These are phyloP conservation scores for Caenorhabditis doughertyi DNA, from an alignment of 2,888 invertebrate genomes.

Conservation along the genomic window DNA sequence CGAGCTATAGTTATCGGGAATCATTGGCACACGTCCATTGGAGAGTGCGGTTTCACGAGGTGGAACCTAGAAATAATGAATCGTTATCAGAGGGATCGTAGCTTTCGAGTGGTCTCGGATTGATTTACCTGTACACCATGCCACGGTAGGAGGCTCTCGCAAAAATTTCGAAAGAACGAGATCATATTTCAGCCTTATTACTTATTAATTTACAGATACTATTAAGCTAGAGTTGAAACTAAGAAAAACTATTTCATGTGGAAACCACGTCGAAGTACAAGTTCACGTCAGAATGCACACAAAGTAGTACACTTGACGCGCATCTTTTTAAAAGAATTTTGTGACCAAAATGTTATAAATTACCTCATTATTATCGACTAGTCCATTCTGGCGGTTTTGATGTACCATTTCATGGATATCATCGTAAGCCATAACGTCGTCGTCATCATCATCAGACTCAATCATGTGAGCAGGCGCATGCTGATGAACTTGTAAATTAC, in stretches of 20 bases:
- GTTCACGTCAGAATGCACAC: conserved; percentile 6
- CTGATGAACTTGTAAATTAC: not conserved
- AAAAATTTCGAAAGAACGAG: conserved; percentile 21
- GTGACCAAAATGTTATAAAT: not conserved
- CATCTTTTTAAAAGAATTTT: not conserved
- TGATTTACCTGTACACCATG: conserved; percentile 8
- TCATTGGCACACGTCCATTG: conserved; percentile 72
- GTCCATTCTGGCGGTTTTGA: not conserved
- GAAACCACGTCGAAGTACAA: not conserved
- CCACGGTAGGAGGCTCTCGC: conserved; percentile 39
- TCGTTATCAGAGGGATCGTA: not conserved
- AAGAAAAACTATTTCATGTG: not conserved
- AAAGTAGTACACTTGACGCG: not conserved
- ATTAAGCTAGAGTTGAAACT: not conserved
- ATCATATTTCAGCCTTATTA: conserved; percentile 20
- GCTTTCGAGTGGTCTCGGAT: too few species aligned
- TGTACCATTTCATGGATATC: conserved; percentile 23
- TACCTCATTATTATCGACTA: not conserved
- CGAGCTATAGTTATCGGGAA: conserved; percentile 75
- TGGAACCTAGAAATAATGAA: conserved; percentile 16
- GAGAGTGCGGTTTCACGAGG: not conserved
- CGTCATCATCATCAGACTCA: conserved; percentile 52
- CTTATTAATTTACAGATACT: not conserved
- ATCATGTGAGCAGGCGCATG: not conserved
- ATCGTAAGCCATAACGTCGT: conserved; percentile 26